Conservation (phyloP, 1,140 invertebrate genomes). For the Colletes latitarsis region DNA sequence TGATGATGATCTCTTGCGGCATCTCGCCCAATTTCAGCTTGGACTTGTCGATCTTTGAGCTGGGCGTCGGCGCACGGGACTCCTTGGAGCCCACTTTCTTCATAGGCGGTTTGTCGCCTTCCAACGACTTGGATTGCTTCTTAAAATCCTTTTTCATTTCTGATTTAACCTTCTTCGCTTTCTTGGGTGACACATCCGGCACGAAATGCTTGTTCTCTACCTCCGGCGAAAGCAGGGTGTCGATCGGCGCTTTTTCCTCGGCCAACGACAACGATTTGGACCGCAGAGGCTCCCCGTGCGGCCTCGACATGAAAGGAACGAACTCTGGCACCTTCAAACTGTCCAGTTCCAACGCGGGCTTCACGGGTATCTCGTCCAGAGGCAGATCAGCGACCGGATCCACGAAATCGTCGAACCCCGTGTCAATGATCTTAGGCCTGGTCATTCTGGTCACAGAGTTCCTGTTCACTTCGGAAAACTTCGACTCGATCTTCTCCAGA, state of each 20-base stretch:
- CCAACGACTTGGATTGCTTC: constrained; percentile 79
- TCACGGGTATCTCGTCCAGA: constrained; percentile 78
- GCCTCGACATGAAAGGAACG: constrained; percentile 76
- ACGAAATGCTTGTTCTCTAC: constrained; percentile 78
- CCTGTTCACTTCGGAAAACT: constrained; percentile 73
- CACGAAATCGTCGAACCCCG: constrained; percentile 79
- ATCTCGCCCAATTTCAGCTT: constrained; percentile 79
- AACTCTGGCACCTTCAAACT: constrained; percentile 80
- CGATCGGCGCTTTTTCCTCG: constrained; percentile 79
- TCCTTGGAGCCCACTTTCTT: constrained; percentile 77
- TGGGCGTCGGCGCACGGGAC: constrained; percentile 69
- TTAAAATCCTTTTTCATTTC: constrained; percentile 79
- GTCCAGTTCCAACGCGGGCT: constrained; percentile 78
- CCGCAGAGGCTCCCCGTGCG: constrained; percentile 76
- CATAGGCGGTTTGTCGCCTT: constrained; percentile 77
- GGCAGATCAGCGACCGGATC: constrained; percentile 79
- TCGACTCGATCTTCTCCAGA: constrained; percentile 78
- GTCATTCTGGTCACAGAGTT: constrained; percentile 69
- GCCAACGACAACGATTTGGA: constrained; percentile 79
- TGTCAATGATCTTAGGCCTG: constrained; percentile 78
- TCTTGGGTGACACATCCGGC: constrained; percentile 77
- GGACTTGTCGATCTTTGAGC: constrained; percentile 77
- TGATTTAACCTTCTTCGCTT: constrained; percentile 71
- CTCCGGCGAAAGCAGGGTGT: constrained; percentile 78
- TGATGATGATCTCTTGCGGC: constrained; percentile 80